These are phyloP conservation scores for Heliopora coerulea DNA, from an alignment of 92 coral and sea anemone species.

Conservation along the genomic window DNA sequence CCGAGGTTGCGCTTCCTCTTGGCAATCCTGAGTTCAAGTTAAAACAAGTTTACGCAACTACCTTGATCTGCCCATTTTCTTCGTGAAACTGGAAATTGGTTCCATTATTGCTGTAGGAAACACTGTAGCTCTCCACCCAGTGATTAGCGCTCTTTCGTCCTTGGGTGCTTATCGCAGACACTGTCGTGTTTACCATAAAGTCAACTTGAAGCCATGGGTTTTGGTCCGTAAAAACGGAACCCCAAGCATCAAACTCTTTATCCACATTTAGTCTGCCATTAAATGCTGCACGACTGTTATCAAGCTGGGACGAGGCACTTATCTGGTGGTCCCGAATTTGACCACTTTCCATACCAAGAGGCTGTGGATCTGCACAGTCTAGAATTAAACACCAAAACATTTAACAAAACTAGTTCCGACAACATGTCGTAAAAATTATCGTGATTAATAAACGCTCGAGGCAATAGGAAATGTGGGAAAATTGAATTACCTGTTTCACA, in stretches of 20 bases:
- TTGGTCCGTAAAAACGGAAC: neutral
- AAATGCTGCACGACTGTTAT: too few species aligned
- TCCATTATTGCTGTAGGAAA: neutral
- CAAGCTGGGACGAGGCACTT: neutral
- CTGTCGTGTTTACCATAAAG: neutral
- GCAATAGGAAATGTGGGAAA: too few species aligned
- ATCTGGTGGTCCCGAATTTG: neutral
- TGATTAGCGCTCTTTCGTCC: neutral
- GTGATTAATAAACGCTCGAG: too few species aligned
- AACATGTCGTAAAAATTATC: too few species aligned
- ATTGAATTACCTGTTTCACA: too few species aligned
- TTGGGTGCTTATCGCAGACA: neutral
- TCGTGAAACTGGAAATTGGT: neutral
- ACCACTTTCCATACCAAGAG: neutral
- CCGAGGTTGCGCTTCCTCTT: too few species aligned
- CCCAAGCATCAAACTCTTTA: neutral
- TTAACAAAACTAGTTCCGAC: too few species aligned
- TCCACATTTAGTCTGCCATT: too few species aligned
- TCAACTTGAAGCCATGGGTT: conserved; percentile 1
- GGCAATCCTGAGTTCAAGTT: neutral
- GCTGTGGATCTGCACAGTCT: neutral
- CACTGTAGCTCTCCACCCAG: neutral
- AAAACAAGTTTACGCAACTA: neutral
- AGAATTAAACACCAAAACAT: neutral
- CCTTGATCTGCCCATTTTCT: conserved; percentile 6